Base-by-base conservation (phyloP, 2,797 vertebrate species). In the Oophaga sylvatica region DNA sequence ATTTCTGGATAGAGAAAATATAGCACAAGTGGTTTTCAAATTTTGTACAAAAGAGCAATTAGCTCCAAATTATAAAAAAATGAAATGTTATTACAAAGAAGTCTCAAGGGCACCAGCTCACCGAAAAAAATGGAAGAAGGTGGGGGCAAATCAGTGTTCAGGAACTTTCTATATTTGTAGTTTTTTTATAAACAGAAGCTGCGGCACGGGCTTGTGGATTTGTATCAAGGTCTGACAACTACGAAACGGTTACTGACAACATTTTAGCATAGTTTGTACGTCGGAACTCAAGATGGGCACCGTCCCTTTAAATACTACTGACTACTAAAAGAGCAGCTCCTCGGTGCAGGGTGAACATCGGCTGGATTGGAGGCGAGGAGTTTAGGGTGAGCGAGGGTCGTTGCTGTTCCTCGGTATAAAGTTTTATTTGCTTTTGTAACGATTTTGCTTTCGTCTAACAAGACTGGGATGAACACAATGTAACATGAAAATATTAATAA, bases 281-380 rank as follows among this genome's bases (percentile, higher is more conserved):
- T 12, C 48, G n/a, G 57, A 60, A 31, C 16, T 84, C 82, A 13
- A 90, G 86, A 91, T 90, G 89, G 89, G 93, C 91, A 91, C 12
- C 1, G 90, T 91, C 92, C 94, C 93, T 93, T 94, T 93, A 89
- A 63, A 91, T 96, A 96, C 95, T 96, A 96, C 95, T 96, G 95
- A 96, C 95, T 94, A 53, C 93, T 93, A 93, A 93, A 41, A 93
- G 91, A 92, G 93, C 91, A 76, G 92, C 93, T 93, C 62, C 93
- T 92, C 91, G 91, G 73, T 89, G 93, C 92, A 84, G 90, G 89
- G 92, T 91, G 91, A 90, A 92, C 91, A 15, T 53, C 73, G n/a
- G 73, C 73, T 53, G 91, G 91, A 93, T 93, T 91, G 92, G 92
- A 91, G 93, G 93, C 93, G 94, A 93, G 90, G 31, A 35, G 31